Base-by-base conservation (phyloP, 2,113 vertebrate genomes). In the Serinus canaria region DNA sequence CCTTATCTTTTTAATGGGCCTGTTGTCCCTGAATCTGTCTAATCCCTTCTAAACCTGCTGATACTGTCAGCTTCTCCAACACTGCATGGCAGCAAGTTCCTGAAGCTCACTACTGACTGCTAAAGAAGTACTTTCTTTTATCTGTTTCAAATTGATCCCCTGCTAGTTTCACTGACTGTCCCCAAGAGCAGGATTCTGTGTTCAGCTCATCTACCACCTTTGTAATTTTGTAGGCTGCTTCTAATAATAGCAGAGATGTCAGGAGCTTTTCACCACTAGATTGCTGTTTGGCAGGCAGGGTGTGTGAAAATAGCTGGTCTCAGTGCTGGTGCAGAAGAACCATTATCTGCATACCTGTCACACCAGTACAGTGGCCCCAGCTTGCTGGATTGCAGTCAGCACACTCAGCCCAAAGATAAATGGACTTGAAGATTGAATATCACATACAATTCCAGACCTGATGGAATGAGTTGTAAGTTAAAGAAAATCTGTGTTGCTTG, bases 241-340 rank as follows among this genome's bases (percentile, higher is more conserved):
- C 96, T 91, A 95, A 89, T 85, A 91, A 90, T 86, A 94, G 52
- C 46, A 63, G 66, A 88, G 35, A 63, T 90, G 86, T 55, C 62
- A 83, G 84, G n/a, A 77, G 47, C 47, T 49, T 35, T 89, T 90
- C 79, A 43, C 15, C 49, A 33, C 39, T 27, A 13, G 30, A 82
- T 27, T 63, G 68, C 35, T 86, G 58, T 62, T 94, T 87, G 84
- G 85, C 50, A 94, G 63, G 27, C 47, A 56, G 22, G 55, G 50
- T 83, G 31, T 66, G 60, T 78, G 87, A 83, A 91, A 92, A 87
- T 37, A 92, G 59, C 82, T 87, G 50, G 25, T 74, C 72, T 88
- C 74, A 74, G 87, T 80, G 50, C 73, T 96, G 68, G 39, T 88
- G 50, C 56, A 50, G 47, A 31, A 88, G 69, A 41, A 35, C 56